phyloP scores from a whole-genome alignment of 2,888 invertebrate genomes.

The Drosophila conformis region DNA sequence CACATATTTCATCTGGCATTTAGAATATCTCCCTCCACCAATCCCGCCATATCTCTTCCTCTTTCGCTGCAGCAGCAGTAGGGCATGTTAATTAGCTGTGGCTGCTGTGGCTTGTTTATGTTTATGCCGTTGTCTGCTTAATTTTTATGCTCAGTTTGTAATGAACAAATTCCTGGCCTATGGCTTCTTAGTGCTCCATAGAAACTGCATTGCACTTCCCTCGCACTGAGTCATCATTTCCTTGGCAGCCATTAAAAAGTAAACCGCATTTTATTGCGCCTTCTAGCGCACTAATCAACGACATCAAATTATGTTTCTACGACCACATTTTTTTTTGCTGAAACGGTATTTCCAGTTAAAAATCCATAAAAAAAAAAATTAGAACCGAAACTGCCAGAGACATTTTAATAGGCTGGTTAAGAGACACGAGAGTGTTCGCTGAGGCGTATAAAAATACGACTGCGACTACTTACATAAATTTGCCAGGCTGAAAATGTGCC shows the following conservation, averaged over 20 bases:
- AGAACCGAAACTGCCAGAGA: conserved; percentile 18
- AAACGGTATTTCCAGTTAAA: conserved; percentile 41
- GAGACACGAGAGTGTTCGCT: not conserved
- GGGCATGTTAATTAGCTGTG: conserved; percentile 58
- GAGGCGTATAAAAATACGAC: conserved; percentile 19
- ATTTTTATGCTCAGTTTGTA: conserved; percentile 51
- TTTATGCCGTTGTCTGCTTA: conserved; percentile 27
- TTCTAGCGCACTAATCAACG: conserved; percentile 42
- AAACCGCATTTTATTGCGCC: conserved; percentile 47
- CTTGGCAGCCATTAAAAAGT: conserved; percentile 37
- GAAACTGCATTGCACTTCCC: not conserved
- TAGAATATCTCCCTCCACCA: conserved; percentile 4
- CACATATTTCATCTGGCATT: conserved; percentile 58
- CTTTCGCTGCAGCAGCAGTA: not conserved
- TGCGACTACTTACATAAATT: conserved; percentile 21
- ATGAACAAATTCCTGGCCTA: conserved; percentile 45
- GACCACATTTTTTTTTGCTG: conserved; percentile 8
- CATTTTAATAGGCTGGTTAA: conserved; percentile 31
- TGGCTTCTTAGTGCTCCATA: conserved; percentile 6
- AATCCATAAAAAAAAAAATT: conserved; percentile 38
- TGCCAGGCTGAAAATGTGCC: conserved; percentile 22
- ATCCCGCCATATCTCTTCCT: not conserved
- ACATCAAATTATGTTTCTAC: conserved; percentile 47
- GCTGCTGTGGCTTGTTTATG: conserved; percentile 36
- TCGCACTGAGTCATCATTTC: conserved; percentile 26